These are phyloP conservation scores for Stomatorhinus walkeri DNA, from an alignment of 2,797 vertebrate species.

Conservation along the genomic window DNA sequence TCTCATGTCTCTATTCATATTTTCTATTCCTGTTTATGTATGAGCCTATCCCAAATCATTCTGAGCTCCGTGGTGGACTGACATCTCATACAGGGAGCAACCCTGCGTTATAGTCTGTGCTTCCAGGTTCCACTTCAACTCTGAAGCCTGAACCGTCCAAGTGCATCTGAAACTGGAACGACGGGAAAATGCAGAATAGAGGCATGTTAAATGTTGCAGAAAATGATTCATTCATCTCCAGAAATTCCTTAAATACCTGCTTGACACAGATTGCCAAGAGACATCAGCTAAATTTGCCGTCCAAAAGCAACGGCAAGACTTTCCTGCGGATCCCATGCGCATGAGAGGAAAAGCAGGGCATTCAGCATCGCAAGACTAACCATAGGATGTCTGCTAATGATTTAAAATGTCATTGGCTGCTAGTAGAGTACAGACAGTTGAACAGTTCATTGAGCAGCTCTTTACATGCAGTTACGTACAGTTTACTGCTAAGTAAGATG, in stretches of 20 bases:
- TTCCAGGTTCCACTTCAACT: not conserved
- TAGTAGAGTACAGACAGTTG: not conserved
- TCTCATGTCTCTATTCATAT: not conserved
- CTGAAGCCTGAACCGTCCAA: not conserved
- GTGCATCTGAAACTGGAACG: not conserved
- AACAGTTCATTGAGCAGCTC: not conserved
- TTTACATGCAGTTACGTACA: not conserved
- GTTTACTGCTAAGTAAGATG: not conserved
- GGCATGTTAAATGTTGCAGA: not conserved
- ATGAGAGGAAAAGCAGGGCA: not conserved
- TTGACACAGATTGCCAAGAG: not conserved
- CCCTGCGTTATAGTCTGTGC: not conserved
- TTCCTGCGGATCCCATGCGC: not conserved
- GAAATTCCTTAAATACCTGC: not conserved
- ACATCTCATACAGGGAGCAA: not conserved
- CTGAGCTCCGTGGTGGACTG: not conserved
- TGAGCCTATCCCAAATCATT: not conserved
- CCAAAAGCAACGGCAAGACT: not conserved
- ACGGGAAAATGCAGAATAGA: not conserved
- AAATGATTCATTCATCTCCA: not conserved
- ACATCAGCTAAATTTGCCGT: not conserved
- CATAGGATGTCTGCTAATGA: not conserved
- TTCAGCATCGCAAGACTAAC: not conserved
- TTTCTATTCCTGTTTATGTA: not conserved
- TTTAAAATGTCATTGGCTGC: not conserved